phyloP scores from a whole-genome alignment of 2,797 vertebrate genomes.

The Galagoides demidoff region DNA sequence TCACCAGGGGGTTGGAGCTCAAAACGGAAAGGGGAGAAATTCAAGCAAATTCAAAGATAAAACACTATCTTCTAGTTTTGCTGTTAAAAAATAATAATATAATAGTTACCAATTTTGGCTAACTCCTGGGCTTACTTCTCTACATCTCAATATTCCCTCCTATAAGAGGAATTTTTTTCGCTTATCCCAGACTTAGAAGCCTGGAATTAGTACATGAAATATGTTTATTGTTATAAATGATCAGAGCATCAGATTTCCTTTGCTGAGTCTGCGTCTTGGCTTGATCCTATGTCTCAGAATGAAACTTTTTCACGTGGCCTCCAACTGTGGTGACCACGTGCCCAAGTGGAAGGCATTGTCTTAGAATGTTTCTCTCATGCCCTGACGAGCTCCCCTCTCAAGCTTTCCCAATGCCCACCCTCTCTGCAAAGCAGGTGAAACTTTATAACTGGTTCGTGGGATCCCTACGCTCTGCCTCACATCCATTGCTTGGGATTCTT shows the following conservation, averaged over 20 bases:
- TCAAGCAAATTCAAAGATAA: neutral
- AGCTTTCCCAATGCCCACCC: neutral
- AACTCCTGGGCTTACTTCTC: neutral
- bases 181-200: neutral
- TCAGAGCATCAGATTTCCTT: neutral
- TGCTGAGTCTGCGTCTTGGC: neutral
- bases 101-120: neutral
- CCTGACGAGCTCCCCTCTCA: neutral
- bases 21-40: neutral
- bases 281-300: neutral
- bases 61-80: neutral
- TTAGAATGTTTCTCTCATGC: rapidly evolving
- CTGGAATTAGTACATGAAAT: neutral
- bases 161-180: neutral
- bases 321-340: rapidly evolving
- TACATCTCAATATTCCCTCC: neutral
- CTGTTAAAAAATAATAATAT: neutral
- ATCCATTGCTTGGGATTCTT: constrained; percentile 50
- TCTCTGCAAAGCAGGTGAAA: neutral
- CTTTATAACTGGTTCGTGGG: neutral
- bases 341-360: neutral
- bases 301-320: neutral
- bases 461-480: neutral
- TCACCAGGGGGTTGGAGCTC: neutral
- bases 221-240: neutral